These are phyloP conservation scores for Acleris holmiana DNA, from an alignment of 2,888 invertebrate genomes.

Conservation along the genomic window DNA sequence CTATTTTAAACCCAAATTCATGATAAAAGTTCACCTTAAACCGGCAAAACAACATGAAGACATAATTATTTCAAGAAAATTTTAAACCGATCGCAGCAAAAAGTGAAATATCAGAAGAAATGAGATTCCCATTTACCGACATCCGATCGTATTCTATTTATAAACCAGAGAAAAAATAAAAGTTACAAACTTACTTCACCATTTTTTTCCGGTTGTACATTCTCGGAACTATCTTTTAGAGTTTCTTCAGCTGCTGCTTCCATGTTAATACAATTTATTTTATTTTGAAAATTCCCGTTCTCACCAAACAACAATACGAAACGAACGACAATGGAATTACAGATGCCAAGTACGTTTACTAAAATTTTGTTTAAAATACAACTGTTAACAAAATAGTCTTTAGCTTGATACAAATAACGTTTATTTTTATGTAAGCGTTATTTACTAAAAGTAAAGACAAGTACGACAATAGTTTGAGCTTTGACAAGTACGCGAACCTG, in stretches of 20 bases:
- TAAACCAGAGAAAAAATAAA: conserved; percentile 54
- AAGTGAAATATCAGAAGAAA: conserved; percentile 25
- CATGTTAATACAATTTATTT: conserved; percentile 52
- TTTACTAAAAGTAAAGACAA: neutral
- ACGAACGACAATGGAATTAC: conserved; percentile 40
- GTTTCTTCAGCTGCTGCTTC: conserved; percentile 65
- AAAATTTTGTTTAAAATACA: neutral
- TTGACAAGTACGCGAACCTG: conserved; percentile 3
- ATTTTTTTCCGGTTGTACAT: conserved; percentile 52
- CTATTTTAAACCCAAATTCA: conserved; percentile 39
- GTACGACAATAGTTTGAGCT: neutral
- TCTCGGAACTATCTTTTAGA: conserved; percentile 59
- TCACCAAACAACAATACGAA: conserved; percentile 37
- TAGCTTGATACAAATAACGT: fast-evolving
- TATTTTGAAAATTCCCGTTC: conserved; percentile 16
- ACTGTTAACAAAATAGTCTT: neutral
- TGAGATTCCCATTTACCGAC: conserved; percentile 54
- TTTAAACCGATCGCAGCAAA: neutral
- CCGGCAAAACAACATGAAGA: neutral
- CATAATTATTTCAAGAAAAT: neutral
- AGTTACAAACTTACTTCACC: conserved; percentile 57
- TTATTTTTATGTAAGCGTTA: neutral
- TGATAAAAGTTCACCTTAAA: neutral
- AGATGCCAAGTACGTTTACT: conserved; percentile 19
- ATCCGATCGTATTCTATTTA: conserved; percentile 75